Base-by-base conservation (phyloP, 2,797 vertebrate genomes). In the Sorex maritimensis region DNA sequence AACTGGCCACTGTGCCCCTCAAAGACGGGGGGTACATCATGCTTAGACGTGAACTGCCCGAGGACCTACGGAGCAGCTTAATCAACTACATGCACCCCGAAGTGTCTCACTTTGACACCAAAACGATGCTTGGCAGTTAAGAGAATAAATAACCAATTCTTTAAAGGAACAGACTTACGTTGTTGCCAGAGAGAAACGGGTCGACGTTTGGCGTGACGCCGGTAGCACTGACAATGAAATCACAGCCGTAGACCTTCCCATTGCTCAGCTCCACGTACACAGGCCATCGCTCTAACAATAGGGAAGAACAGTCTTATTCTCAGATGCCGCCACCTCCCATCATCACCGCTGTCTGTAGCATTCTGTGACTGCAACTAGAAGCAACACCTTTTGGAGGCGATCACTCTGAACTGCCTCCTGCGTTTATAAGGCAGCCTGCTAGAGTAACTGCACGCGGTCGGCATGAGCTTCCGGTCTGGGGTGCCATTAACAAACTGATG, bases 151-250 rank as follows among this genome's bases (percentile, higher is more conserved):
- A 93, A 77, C n/a, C 38, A 92, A 79, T 73, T 94, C 24, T 92
- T 90, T 12, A 67, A 41, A 49, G 58, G 75, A 28, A 92, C 24
- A 80, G 3, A 44, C 34, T 99, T 98, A 99, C 99, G 0, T 97
- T 97, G 98, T 99, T 99, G 81, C 98, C 98, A n/a, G 95, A 95
- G 95, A 99, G 98, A 97, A 99, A 99, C 0, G 98, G 98, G 67
- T 99, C 98, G 2, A 98, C 97, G 89, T 99, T 99, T 82, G 99
- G 99, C 63, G 98, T 97, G 13, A 99, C 99, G 78, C 99, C 99
- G 0, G 99, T 99, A 85, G 99, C 99, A 34, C 99, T 99, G 96
- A 99, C 98, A 28, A 99, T 97, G 94, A 99, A 99, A 97, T 99
- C 97, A 21, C 99, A 99, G 95, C 99, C 99, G 61, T 98, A 99